Base-by-base conservation (phyloP, 2,113 vertebrate genomes). In the Dryoscopus gambensis region DNA sequence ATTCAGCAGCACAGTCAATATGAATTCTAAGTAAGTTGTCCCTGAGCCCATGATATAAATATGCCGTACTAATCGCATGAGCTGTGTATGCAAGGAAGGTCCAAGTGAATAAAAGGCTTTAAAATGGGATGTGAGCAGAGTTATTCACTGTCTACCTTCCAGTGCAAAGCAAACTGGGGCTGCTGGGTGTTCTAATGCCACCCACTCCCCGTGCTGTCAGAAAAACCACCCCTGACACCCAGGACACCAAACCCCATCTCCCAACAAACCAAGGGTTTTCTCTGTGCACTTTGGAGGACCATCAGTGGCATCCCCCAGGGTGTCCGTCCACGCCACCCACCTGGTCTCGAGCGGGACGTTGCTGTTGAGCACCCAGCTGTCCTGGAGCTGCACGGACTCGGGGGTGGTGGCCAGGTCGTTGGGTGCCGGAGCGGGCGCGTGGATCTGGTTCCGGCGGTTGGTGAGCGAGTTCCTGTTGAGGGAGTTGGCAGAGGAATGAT, bases 301-400 rank as follows among this genome's bases (percentile, higher is more conserved):
- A 0, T 5, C 28, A 27, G n/a, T 0, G 4, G 23, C 63, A 24
- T 6, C 5, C 25, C 55, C 65, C 11, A 0, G 64, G 44, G 14
- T 1, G 24, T 3, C 31, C 15, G 0, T 5, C 39, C 75, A 1
- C 0, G 1, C 4, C 21, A 97, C 98, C 94, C 96, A 99, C 99
- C 99, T 99, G 94, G 99, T 99, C 98, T 99, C 99, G 27, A 99
- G 98, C 0, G 99, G 99, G 83, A 99, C 99, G 39, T 99, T 99
- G 97, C 99, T 99, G 97, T 99, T 99, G 69, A 99, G 99, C 79
- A 99, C 99, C 99, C 99, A 99, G 98, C 99, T 99, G 98, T 99
- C 99, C 97, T 99, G 99, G 76, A 99, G 98, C 98, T 99, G 99
- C 60, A 99, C 99, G 0, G 99, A 99, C 98, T 99, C 99, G 0